phyloP scores from a whole-genome alignment of 1,140 invertebrate genomes.

The Elymnias hypermnestra region DNA sequence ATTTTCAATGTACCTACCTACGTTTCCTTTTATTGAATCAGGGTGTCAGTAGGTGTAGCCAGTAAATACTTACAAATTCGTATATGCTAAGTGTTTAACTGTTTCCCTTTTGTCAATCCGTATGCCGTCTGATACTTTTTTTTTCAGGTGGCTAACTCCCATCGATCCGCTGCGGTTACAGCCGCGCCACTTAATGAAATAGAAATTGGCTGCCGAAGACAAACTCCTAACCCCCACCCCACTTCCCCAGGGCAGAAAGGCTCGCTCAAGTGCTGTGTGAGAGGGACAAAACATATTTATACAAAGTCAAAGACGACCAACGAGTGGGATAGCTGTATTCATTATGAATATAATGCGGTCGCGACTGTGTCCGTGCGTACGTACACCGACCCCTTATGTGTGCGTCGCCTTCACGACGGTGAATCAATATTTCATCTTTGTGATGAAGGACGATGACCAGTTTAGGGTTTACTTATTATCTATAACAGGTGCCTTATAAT shows the following conservation, averaged over 20 bases:
- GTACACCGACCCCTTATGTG: conserved; percentile 41
- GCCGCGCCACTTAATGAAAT: conserved; percentile 71
- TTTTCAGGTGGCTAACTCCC: conserved; percentile 50
- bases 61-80: too few relatives aligned
- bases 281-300: conserved; percentile 71
- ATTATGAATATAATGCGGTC: conserved; percentile 74
- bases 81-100: neutral
- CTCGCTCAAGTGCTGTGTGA: conserved; percentile 52
- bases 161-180: conserved; percentile 67
- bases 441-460: conserved; percentile 54
- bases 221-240: conserved; percentile 58
- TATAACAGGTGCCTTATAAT: too few relatives aligned
- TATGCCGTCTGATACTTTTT: conserved; percentile 10
- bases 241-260: conserved; percentile 44
- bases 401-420: conserved; percentile 47
- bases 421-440: conserved; percentile 74
- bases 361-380: conserved; percentile 64
- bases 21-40: too few relatives aligned
- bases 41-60: too few relatives aligned
- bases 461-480: conserved; percentile 29
- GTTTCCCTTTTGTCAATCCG: neutral
- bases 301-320: conserved; percentile 72
- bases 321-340: conserved; percentile 74
- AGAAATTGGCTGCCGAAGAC: conserved; percentile 74
- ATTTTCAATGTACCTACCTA: too few relatives aligned